phyloP scores from a whole-genome alignment of 2,888 invertebrate species.

The Tortrix viridana region DNA sequence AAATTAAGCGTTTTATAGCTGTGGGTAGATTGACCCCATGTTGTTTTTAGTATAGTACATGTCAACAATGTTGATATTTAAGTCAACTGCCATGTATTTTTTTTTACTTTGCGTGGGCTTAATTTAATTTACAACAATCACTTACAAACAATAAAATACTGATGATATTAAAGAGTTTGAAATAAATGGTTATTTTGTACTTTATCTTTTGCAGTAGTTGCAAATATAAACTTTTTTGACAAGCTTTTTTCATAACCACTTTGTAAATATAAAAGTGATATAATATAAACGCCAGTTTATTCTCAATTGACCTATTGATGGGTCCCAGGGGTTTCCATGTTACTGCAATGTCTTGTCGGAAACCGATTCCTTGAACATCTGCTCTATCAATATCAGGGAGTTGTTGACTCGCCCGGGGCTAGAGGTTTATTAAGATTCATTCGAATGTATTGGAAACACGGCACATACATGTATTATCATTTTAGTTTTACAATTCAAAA shows the following conservation, averaged over 20 bases:
- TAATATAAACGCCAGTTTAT: background rate
- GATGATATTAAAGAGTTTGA: no score
- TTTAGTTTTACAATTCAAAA: no score
- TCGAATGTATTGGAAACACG: background rate
- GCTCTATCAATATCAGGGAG: constrained; percentile 9
- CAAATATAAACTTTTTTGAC: no score
- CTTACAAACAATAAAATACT: background rate
- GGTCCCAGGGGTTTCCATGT: constrained; percentile 16
- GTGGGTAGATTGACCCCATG: constrained; percentile 18
- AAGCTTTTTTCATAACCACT: no score
- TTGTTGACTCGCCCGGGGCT: constrained; percentile 20
- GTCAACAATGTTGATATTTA: constrained; percentile 11
- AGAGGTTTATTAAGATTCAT: constrained; percentile 15
- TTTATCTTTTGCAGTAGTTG: no score
- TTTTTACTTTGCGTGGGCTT: background rate
- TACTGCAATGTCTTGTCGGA: constrained; percentile 16
- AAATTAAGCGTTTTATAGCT: constrained; percentile 35
- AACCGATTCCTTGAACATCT: constrained; percentile 27
- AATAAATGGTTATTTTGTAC: no score
- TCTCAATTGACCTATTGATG: constrained; percentile 5
- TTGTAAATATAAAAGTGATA: no score
- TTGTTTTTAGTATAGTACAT: constrained; percentile 6
- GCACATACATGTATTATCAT: no score
- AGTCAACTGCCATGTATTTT: background rate
- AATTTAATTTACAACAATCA: background rate